phyloP scores from a whole-genome alignment of 1,140 invertebrate genomes.

The Neomicropteryx cornuta region DNA sequence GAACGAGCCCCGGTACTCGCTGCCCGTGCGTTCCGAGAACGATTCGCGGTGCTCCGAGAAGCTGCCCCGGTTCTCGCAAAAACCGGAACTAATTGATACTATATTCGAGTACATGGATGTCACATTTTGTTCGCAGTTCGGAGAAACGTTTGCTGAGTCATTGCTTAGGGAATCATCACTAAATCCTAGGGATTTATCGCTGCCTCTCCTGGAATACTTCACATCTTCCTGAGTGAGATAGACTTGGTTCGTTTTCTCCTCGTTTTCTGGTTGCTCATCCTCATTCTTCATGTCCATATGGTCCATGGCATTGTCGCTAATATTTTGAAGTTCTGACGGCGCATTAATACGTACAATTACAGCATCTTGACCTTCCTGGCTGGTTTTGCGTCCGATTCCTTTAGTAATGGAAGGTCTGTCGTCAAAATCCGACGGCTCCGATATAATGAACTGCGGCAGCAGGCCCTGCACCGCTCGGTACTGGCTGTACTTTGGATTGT shows the following conservation, averaged over 20 bases:
- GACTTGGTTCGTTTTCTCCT: slow-evolving; percentile 24
- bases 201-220: slow-evolving; percentile 32
- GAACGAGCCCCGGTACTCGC: slow-evolving; percentile 19
- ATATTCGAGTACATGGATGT: slow-evolving; percentile 39
- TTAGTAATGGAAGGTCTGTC: slow-evolving; percentile 68
- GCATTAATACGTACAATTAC: slow-evolving; percentile 14
- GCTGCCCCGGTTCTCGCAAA: slow-evolving; percentile 35
- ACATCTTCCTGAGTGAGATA: slow-evolving; percentile 22
- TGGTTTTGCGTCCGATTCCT: slow-evolving; percentile 59
- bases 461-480: slow-evolving; percentile 10
- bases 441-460: slow-evolving; percentile 55
- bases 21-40: slow-evolving; percentile 23
- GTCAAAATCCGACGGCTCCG: slow-evolving; percentile 62
- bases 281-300: too few species aligned
- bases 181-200: slow-evolving; percentile 52
- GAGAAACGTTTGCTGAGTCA: slow-evolving; percentile 37
- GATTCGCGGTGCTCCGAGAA: slow-evolving; percentile 37
- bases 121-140: slow-evolving; percentile 37
- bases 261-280: slow-evolving; percentile 25
- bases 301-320: too few species aligned
- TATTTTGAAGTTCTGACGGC: slow-evolving; percentile 27
- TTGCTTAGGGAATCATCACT: slow-evolving; percentile 56
- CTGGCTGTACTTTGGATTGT: slow-evolving; percentile 28
- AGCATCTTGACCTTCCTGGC: slow-evolving; percentile 40
- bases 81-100: slow-evolving; percentile 35